Evolutionary conservation across 2,797 vertebrate species (phyloP), one percentile per base, ranked within the genome.

Genomic region (Selene dorsalis): DNA sequence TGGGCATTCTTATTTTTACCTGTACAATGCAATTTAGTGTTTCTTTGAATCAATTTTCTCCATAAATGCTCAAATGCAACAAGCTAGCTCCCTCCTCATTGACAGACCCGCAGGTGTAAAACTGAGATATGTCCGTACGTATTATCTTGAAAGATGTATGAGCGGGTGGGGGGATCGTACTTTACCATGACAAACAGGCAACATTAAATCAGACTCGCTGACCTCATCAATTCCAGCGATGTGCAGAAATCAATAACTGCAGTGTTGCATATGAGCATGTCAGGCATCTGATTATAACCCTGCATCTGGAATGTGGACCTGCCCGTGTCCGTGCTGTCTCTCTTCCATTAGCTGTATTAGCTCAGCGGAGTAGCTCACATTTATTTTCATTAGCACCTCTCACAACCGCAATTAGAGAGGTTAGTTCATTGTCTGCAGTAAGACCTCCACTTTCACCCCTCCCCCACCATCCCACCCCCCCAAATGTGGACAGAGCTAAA

Each of bases 361-460:
- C 87, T 88, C 55, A 2, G 60, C 82, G 85, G 84, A 89, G 77
- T 79, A 77, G 69, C 81, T 87, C 62, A 12, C 87, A 90, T 93
- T 92, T 89, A 91, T 93, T 92, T 92, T 92, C 90, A 94, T 93
- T 92, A 92, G 82, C 91, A 89, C 89, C 89, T 90, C 73, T 91
- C 90, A 90, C 73, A 82, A 81, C 73, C 3, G 22, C 80, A 93
- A 88, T 88, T 91, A 92, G 69, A 90, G 71, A 87, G 89, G 84
- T 83, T 73, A 77, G 89, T 57, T 85, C 84, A 88, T 91, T 90
- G 84, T 86, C 68, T 85, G 81, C 83, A 79, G 73, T 76, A 84
- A 69, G 80, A 85, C 80, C 79, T 83, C 73, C 79, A 72, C 77
- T 76, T 68, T 72, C 73, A 73, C 59, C 12, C 70, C 30, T 8